Percentiles rank a stretch among this genome's conserved stretches.
Evolutionary conservation across 2,113 vertebrate species (phyloP).

Genomic region (Mesembrinibis cayennensis): DNA sequence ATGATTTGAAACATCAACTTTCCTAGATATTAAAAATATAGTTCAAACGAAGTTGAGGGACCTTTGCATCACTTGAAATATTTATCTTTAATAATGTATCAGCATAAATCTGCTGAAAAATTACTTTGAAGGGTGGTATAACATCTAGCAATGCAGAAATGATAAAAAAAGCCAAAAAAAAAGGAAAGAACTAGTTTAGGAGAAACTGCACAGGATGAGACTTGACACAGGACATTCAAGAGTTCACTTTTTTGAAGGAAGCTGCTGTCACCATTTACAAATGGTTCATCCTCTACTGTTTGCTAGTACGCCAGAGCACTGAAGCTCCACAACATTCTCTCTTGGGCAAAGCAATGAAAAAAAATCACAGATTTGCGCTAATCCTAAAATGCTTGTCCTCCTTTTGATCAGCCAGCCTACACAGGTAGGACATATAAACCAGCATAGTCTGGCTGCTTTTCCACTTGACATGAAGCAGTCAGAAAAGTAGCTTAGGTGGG

Average conservation of each 20-base stretch:
- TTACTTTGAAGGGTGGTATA: not conserved
- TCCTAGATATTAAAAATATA: constrained; percentile 67
- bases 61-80: constrained; percentile 38
- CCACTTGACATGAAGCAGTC: not conserved
- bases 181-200: not conserved
- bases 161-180: not conserved
- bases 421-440: not conserved
- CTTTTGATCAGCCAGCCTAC: not conserved
- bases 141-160: not conserved
- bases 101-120: constrained; percentile 10
- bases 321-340: not conserved
- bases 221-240: not conserved
- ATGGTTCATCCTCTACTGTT: not conserved
- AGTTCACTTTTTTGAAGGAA: not conserved
- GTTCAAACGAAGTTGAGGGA: constrained; percentile 59
- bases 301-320: not conserved
- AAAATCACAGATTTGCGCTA: not conserved
- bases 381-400: not conserved
- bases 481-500: not conserved
- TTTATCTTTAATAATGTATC: constrained; percentile 48
- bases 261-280: not conserved
- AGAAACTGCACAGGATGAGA: not conserved
- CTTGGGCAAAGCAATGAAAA: not conserved
- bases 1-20: constrained; percentile 65
- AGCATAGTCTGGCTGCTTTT: not conserved